Conservation (phyloP, 2,888 invertebrate genomes). For the Rapana venosa region DNA sequence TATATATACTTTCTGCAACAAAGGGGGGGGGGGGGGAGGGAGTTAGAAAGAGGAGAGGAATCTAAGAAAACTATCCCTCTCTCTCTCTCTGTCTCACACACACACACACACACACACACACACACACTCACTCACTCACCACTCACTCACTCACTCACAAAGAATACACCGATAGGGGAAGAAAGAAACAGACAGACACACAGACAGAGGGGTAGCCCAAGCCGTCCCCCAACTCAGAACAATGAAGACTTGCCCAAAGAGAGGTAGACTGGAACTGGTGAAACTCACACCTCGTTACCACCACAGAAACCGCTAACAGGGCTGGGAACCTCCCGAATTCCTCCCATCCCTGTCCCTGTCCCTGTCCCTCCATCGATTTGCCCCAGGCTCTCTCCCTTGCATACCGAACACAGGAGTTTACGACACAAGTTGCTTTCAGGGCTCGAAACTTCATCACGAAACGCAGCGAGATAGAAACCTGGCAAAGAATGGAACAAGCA, state of each 20-base stretch:
- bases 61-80: no score
- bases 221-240: no score
- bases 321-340: neutral
- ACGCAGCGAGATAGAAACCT: neutral
- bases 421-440: neutral
- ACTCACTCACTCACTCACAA: neutral
- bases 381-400: neutral
- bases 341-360: neutral
- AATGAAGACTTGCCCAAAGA: no score
- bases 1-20: no score
- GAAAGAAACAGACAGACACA: no score
- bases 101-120: neutral
- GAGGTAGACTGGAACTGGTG: no score
- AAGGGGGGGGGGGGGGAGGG: no score
- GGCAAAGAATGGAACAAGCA: neutral
- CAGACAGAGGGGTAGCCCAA: no score
- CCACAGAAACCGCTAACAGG: no score
- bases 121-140: neutral
- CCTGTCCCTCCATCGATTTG: neutral
- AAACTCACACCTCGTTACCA: no score
- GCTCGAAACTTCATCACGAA: neutral
- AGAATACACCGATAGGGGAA: no score
- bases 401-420: neutral
- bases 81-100: neutral
- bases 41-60: no score